Conservation (phyloP, 1,140 invertebrate genomes). For the Aplysia californica region DNA sequence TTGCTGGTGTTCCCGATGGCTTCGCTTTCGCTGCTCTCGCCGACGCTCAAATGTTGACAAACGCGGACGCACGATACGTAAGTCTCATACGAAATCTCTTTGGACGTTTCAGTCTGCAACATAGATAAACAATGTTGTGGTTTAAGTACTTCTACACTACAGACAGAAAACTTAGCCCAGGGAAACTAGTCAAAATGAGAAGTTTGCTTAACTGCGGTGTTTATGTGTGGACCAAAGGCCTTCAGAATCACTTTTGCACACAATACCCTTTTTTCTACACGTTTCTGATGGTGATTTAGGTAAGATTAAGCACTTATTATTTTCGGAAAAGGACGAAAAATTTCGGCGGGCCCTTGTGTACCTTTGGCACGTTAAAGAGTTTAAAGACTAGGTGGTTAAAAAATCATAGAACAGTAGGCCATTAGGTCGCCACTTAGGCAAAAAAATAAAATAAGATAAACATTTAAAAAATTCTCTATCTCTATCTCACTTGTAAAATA, state of each 20-base stretch:
- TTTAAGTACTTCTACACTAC: constrained; percentile 5
- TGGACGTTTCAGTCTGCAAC: neutral
- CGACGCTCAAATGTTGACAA: constrained; percentile 4
- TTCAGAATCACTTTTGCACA: neutral
- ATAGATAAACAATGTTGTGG: neutral
- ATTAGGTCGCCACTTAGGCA: no score
- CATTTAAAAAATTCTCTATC: no score
- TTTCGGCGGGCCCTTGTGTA: no score
- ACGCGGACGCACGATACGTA: constrained; percentile 18
- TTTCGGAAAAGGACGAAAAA: no score
- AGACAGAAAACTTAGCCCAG: no score
- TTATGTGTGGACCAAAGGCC: neutral
- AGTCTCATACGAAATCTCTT: constrained; percentile 6
- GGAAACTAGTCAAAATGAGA: no score
- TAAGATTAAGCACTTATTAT: neutral
- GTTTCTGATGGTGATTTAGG: neutral
- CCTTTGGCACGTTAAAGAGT: no score
- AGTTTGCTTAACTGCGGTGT: neutral
- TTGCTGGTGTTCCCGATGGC: neutral
- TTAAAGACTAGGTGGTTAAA: no score
- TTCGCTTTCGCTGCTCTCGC: neutral
- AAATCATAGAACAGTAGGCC: no score
- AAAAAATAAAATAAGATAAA: no score
- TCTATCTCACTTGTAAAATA: no score
- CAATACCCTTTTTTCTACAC: constrained; percentile 5